Evolutionary conservation across 1,140 invertebrate genomes (phyloP).

Genomic region (Arctopsyche grandis): DNA sequence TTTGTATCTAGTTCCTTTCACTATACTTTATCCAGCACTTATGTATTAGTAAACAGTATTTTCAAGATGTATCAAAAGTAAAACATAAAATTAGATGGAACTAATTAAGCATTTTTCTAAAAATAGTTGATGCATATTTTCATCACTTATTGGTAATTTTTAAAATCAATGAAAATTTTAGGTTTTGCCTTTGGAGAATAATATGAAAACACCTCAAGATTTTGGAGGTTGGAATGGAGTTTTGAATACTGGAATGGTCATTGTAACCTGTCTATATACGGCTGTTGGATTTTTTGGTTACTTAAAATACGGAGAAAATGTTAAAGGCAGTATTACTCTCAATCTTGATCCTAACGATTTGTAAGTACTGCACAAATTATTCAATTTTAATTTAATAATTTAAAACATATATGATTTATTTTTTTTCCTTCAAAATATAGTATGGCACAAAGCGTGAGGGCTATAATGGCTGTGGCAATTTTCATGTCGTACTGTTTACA

Average conservation of each 20-base stretch:
- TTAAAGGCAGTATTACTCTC: conserved; percentile 85
- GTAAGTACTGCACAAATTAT: conserved; percentile 68
- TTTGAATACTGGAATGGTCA: conserved; percentile 88
- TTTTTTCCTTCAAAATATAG: conserved; percentile 66
- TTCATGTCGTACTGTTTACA: conserved; percentile 90
- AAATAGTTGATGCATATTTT: no score
- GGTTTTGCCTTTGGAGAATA: conserved; percentile 89
- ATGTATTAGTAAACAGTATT: no score
- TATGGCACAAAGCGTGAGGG: conserved; percentile 80
- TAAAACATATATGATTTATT: neutral
- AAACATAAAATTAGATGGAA: no score
- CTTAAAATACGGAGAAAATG: conserved; percentile 84
- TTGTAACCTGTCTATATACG: conserved; percentile 84
- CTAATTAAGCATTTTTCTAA: no score
- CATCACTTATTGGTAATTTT: neutral
- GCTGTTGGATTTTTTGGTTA: conserved; percentile 92
- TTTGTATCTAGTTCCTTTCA: no score
- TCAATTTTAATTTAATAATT: neutral
- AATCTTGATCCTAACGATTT: conserved; percentile 78
- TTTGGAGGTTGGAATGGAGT: conserved; percentile 87
- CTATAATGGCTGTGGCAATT: conserved; percentile 87
- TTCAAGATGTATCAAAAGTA: no score
- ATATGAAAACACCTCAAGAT: conserved; percentile 86
- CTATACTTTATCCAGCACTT: no score
- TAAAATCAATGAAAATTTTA: conserved; percentile 54